A percentile compares a stretch with the other conserved stretches of the same genome.
Conservation (phyloP, 2,888 invertebrate genomes). For the Brachyptera risi region DNA sequence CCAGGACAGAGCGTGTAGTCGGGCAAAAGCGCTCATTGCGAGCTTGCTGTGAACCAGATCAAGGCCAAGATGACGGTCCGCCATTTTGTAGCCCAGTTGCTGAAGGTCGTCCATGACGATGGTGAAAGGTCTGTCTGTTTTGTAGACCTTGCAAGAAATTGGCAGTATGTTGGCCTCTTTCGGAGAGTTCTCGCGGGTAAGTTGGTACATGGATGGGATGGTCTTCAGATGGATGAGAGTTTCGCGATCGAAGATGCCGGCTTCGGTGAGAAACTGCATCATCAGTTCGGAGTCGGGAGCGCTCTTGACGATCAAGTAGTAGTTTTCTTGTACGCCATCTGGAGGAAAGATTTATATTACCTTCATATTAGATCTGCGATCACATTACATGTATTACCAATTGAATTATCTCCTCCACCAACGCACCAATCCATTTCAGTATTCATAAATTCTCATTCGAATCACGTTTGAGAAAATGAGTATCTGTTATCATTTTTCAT, state of each 20-base stretch:
- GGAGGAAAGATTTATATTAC: too few species aligned
- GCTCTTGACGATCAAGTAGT: slow-evolving; percentile 27
- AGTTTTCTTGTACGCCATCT: slow-evolving; percentile 3
- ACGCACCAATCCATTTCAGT: too few species aligned
- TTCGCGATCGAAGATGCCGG: slow-evolving; percentile 23
- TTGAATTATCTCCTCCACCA: too few species aligned
- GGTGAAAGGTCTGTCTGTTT: slow-evolving; percentile 2
- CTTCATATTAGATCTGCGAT: too few species aligned
- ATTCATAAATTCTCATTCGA: too few species aligned
- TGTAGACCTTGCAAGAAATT: slow-evolving; percentile 7
- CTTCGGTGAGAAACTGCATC: slow-evolving; percentile 12
- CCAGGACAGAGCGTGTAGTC: slow-evolving; percentile 29
- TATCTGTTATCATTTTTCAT: too few species aligned
- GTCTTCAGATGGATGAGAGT: slow-evolving; percentile 16
- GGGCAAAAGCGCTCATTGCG: slow-evolving; percentile 24
- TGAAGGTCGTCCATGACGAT: slow-evolving; percentile 27
- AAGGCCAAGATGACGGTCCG: slow-evolving; percentile 22
- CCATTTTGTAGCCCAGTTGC: slow-evolving; percentile 22
- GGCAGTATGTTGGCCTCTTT: neutral
- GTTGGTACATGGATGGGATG: slow-evolving; percentile 19
- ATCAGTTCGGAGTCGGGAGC: slow-evolving; percentile 24
- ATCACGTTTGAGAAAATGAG: too few species aligned
- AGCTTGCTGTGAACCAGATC: slow-evolving; percentile 21
- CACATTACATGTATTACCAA: too few species aligned
- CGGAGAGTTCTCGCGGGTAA: neutral